Conservation (phyloP, 53 echinoderm and acorn worm species). For the Apostichopus leukothele region DNA sequence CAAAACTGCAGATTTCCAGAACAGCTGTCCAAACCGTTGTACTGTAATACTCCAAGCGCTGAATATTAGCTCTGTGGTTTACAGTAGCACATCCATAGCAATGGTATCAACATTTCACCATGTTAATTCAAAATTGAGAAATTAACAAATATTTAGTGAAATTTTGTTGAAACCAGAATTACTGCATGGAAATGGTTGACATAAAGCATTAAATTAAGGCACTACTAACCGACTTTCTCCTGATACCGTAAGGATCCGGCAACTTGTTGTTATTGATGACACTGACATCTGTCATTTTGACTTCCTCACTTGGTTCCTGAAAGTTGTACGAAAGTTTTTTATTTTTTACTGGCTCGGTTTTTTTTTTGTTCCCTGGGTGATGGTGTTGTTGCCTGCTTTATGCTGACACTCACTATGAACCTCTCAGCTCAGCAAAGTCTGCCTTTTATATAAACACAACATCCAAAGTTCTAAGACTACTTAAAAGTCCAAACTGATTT, state of each 20-base stretch:
- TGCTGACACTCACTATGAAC: not conserved
- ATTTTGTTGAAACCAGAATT: no score
- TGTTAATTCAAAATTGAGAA: no score
- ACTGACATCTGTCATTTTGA: slow-evolving; percentile 9
- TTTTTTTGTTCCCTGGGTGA: not conserved
- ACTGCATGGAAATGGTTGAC: not conserved
- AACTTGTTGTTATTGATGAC: slow-evolving; percentile 9
- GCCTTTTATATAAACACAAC: not conserved
- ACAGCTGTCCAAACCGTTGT: no score
- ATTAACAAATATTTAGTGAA: no score
- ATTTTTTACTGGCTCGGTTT: not conserved
- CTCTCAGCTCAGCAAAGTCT: not conserved
- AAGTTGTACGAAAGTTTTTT: slow-evolving; percentile 10
- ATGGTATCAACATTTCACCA: no score
- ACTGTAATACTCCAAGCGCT: no score
- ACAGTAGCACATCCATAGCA: no score
- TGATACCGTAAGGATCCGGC: slow-evolving; percentile 61
- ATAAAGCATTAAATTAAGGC: not conserved
- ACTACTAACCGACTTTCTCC: not conserved
- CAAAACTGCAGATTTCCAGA: no score
- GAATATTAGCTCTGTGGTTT: no score
- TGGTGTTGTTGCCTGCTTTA: not conserved
- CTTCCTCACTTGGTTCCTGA: slow-evolving; percentile 3
- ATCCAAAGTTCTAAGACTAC: not conserved
- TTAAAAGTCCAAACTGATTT: not conserved